A percentile compares a stretch with the other conserved stretches of the same genome.
phyloP scores from a whole-genome alignment of 2,113 vertebrate genomes.

The Rhabdomys dilectus region DNA sequence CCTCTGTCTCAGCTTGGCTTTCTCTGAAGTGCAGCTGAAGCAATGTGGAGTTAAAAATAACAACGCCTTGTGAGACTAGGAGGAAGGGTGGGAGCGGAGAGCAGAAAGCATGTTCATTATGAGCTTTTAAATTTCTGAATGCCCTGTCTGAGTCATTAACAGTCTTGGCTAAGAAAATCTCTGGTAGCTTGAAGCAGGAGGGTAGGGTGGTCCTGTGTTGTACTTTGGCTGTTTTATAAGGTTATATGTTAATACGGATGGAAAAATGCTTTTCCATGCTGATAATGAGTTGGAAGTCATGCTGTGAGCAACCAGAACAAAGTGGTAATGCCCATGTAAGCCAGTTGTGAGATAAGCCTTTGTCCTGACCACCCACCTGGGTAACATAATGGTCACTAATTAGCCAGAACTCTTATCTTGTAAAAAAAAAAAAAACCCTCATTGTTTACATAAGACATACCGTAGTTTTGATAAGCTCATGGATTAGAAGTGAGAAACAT shows the following conservation, averaged over 20 bases:
- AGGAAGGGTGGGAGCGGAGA: background rate
- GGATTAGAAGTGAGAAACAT: background rate
- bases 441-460: background rate
- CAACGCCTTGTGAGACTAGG: constrained; percentile 29
- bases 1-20: constrained; percentile 37
- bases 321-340: constrained; percentile 3
- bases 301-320: background rate
- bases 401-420: background rate
- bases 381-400: background rate
- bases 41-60: constrained; percentile 75
- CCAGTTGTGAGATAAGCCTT: background rate
- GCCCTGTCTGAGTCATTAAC: constrained; percentile 67
- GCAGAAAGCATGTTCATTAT: constrained; percentile 59
- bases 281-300: background rate
- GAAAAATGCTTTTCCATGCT: background rate
- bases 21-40: constrained; percentile 67
- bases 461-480: background rate
- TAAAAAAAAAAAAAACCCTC: no score
- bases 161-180: constrained; percentile 47
- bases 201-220: background rate
- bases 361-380: background rate
- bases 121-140: constrained; percentile 49
- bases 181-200: background rate
- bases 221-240: background rate
- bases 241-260: constrained; percentile 5